These are phyloP conservation scores for Nibea albiflora DNA, from an alignment of 2,113 vertebrate species.

Conservation along the genomic window DNA sequence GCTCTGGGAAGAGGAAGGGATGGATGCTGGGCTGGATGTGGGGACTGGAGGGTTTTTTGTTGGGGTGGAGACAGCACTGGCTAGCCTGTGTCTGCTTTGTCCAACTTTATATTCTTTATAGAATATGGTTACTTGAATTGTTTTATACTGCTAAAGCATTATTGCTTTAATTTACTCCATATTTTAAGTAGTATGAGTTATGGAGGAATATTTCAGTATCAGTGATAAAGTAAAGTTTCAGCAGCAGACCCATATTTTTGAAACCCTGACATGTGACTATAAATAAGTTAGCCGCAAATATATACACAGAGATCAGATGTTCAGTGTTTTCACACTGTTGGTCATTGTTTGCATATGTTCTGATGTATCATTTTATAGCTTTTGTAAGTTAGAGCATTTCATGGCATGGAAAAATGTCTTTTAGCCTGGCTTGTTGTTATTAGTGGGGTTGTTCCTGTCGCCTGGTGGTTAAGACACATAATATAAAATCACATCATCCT, in stretches of 20 bases:
- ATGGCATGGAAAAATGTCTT: background rate
- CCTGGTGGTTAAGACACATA: background rate
- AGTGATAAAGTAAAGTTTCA: background rate
- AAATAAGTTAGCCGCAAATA: background rate
- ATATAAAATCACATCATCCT: background rate
- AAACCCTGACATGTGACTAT: background rate
- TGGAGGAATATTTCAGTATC: background rate
- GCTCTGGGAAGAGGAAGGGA: constrained; percentile 57
- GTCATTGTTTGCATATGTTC: background rate
- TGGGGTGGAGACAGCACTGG: background rate
- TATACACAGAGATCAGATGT: background rate
- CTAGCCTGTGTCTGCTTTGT: background rate
- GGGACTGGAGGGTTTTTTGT: constrained; percentile 13
- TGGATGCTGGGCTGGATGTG: constrained; percentile 58
- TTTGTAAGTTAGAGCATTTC: background rate
- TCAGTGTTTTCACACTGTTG: no score
- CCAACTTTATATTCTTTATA: background rate
- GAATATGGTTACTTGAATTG: constrained; percentile 1
- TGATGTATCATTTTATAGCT: background rate
- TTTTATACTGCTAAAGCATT: constrained; percentile 1
- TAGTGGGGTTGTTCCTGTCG: no score
- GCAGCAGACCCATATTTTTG: background rate
- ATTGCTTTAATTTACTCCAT: background rate
- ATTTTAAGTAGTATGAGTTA: background rate
- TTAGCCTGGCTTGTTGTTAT: background rate